Base-by-base conservation (phyloP, 2,113 vertebrate species). In the Atractosteus spatula region DNA sequence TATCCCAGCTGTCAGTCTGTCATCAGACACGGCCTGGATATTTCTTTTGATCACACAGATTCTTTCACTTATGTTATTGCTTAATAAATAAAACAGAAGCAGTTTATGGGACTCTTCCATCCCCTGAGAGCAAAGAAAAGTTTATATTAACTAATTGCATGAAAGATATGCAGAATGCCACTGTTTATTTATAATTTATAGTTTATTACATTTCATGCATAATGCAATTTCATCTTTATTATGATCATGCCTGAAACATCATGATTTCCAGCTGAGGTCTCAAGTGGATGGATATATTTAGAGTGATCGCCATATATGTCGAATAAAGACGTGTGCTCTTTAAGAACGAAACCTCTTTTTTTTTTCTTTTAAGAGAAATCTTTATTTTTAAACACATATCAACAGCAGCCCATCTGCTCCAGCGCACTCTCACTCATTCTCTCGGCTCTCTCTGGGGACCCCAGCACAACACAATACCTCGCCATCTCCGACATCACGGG, bases 301-400 rank as follows among this genome's bases (percentile, higher is more conserved):
- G 29, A 29, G 29, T 29, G 29, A 2, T 29, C 29, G 29, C 29
- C 29, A 29, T 29, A 29, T 29, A 29, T 2, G 29, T 29, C 29
- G 29, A 29, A 29, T 29, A 29, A 29, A 29, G 29, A 29, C 1
- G 29, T 29, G 29, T 29, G 29, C 29, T 29, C 29, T 29, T 29
- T 29, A 29, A 29, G 29, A 29, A 29, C 29, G 29, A 29, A 29
- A 29, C 29, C 29, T 29, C 29, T 29, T 29, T 29, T 29, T 29
- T 29, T 29, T 29, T 29, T 29, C 29, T 29, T 86, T 88, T 88
- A 85, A 85, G 76, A 79, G 76, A 80, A 86, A 82, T 87, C 79
- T 88, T 88, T 89, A 86, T 89, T 89, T 87, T 88, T 88, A 89
- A 85, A 85, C 85, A 78, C 83, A 80, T 89, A 84, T 88, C 87